Evolutionary conservation across 2,888 invertebrate species (phyloP).

Genomic region (Heteromurus nitidus): DNA sequence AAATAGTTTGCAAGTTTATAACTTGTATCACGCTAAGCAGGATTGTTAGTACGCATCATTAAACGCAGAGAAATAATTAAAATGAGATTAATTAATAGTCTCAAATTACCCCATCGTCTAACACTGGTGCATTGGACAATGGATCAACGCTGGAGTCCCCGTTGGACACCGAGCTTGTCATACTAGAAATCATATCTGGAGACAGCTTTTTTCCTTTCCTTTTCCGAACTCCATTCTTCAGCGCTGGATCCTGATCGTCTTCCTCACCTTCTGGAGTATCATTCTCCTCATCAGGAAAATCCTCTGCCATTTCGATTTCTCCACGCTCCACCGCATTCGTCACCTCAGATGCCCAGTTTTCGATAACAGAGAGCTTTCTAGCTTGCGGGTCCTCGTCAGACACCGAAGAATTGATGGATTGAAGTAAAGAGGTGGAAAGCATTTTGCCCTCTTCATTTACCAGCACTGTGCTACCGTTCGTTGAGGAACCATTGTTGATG

Average conservation of each 20-base stretch:
- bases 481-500: slow-evolving; percentile 28
- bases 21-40: too few species aligned
- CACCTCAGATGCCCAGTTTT: slow-evolving; percentile 68
- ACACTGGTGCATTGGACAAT: slow-evolving; percentile 71
- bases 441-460: slow-evolving; percentile 44
- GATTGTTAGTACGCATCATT: not conserved
- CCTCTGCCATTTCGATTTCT: slow-evolving; percentile 60
- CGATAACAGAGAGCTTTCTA: slow-evolving; percentile 64
- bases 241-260: not conserved
- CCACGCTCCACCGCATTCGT: slow-evolving; percentile 61
- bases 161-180: slow-evolving; percentile 46
- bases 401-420: slow-evolving; percentile 62
- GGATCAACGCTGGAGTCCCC: slow-evolving; percentile 60
- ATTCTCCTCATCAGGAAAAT: slow-evolving; percentile 40
- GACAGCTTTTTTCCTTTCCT: slow-evolving; percentile 35
- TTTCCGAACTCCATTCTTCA: slow-evolving; percentile 13
- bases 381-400: slow-evolving; percentile 57
- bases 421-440: slow-evolving; percentile 60
- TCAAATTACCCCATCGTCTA: slow-evolving; percentile 72
- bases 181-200: slow-evolving; percentile 38
- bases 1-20: too few species aligned
- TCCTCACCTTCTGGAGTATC: slow-evolving; percentile 44
- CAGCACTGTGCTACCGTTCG: not conserved
- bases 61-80: not conserved
- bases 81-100: not conserved